Base-by-base conservation (phyloP, 2,888 invertebrate species). In the Zhuqinia jingwanae region DNA sequence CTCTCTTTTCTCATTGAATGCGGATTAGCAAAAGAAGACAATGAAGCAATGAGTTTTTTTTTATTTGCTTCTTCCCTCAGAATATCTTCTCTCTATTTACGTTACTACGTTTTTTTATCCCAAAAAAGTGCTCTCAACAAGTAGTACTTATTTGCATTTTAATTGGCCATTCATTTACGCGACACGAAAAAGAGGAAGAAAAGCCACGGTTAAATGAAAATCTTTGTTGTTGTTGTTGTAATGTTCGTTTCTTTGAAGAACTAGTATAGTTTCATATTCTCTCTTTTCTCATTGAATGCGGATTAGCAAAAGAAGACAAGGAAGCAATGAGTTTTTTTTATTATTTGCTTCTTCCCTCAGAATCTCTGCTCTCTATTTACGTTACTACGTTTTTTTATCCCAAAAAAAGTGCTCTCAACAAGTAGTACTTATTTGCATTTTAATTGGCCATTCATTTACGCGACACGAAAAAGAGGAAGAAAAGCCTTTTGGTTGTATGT, bases 131-230 rank as follows among this genome's bases (percentile, higher is more conserved):
- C 53, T 68, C 22, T 70, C 63, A 25, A 70, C 68, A 80, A 70
- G 42, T n/a, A n/a, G n/a, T 58, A 15, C 58, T 77, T 42, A 76
- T 84, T 84, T 68, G 30, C 84, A 84, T 84, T 84, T 84, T 84
- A 84, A 77, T 84, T 42, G 68, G 25, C 84, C 56, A 84, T 68
- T 77, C 75, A 75, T 70, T 70, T 70, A 70, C 22, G 22, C 15
- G n/a, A 50, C 50, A 50, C 50, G n/a, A 50, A n/a, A 15, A 47
- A 70, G n/a, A 36, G 65, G 11, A 36, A 36, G 36, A 65, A 36
- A 36, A 42, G 65, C 8, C n/a, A n/a, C n/a, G 36, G 36, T 36
- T 36, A 36, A 6, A 36, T 36, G 8, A 36, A 3, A 3, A 36
- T 27, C 73, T n/a, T n/a, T n/a, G n/a, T n/a, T n/a, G n/a, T n/a